These are phyloP conservation scores for Holcopasites calliopsidis DNA, from an alignment of 1,140 invertebrate genomes.

Conservation along the genomic window DNA sequence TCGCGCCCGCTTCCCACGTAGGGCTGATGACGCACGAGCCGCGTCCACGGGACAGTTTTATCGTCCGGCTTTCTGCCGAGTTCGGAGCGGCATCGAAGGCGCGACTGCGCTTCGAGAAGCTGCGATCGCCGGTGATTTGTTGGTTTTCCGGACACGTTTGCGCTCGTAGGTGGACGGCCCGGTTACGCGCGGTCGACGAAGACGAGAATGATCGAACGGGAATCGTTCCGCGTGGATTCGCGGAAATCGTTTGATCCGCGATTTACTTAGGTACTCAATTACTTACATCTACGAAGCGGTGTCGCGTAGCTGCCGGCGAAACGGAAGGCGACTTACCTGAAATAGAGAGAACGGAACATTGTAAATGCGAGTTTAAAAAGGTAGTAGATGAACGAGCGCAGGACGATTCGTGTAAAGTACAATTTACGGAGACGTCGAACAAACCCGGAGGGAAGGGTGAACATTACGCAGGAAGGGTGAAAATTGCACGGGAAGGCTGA, in stretches of 20 bases:
- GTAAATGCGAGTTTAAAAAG: background rate
- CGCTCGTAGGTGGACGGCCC: too few relatives aligned
- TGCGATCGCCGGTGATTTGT: too few relatives aligned
- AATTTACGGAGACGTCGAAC: too few relatives aligned
- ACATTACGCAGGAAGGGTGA: too few relatives aligned
- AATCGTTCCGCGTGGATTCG: conserved; percentile 9
- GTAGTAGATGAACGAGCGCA: background rate
- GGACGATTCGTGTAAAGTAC: too few relatives aligned
- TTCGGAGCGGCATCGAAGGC: background rate
- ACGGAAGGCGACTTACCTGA: conserved; percentile 58
- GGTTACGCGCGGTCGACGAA: too few relatives aligned
- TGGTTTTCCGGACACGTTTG: too few relatives aligned
- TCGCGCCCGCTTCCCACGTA: conserved; percentile 19
- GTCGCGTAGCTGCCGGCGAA: background rate
- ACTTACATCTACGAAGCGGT: background rate
- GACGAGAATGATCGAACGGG: too few relatives aligned
- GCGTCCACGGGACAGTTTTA: conserved; percentile 1
- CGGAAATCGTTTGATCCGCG: conserved; percentile 12
- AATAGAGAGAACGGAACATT: conserved; percentile 55
- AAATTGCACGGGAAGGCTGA: too few relatives aligned
- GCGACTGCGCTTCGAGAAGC: too few relatives aligned
- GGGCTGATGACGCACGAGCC: conserved; percentile 18
- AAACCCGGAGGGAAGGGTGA: too few relatives aligned
- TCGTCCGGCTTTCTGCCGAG: background rate
- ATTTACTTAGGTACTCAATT: background rate